phyloP scores from a whole-genome alignment of 2,113 vertebrate genomes.

The Carettochelys insculpta region DNA sequence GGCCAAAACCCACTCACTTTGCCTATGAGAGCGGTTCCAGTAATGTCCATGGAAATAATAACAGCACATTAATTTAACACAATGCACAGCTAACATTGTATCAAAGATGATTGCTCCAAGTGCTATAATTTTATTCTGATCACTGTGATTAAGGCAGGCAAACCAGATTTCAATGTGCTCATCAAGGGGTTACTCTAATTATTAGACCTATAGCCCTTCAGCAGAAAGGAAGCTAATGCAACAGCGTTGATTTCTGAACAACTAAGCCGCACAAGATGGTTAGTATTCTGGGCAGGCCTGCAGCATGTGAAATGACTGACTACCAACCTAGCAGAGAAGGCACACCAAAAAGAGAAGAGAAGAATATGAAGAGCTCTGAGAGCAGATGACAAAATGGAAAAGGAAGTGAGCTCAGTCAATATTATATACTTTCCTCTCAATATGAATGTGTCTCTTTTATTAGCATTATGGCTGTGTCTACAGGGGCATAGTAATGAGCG shows the following conservation, averaged over 20 bases:
- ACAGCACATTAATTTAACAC: neutral
- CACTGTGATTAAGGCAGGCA: neutral
- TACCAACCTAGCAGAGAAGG: conserved; percentile 16
- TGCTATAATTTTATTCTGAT: conserved; percentile 30
- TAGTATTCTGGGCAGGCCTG: conserved; percentile 15
- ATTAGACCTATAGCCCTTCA: conserved; percentile 46
- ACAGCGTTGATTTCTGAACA: conserved; percentile 17
- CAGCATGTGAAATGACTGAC: conserved; percentile 34
- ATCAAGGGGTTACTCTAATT: conserved; percentile 16
- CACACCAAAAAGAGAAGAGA: neutral
- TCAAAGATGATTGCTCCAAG: neutral
- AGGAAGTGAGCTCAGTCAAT: neutral
- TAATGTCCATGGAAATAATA: neutral
- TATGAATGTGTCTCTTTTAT: neutral
- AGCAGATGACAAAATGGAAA: conserved; percentile 28
- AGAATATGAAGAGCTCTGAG: neutral
- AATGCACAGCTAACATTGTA: neutral
- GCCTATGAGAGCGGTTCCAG: conserved; percentile 19
- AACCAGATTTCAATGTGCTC: conserved; percentile 6
- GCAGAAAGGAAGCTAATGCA: conserved; percentile 11
- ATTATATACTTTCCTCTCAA: neutral
- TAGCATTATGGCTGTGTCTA: neutral
- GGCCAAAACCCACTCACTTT: neutral
- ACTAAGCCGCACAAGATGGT: neutral
- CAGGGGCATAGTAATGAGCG: no score